These are phyloP conservation scores for Lepus townsendii DNA, from an alignment of 2,797 vertebrate genomes.

Conservation along the genomic window DNA sequence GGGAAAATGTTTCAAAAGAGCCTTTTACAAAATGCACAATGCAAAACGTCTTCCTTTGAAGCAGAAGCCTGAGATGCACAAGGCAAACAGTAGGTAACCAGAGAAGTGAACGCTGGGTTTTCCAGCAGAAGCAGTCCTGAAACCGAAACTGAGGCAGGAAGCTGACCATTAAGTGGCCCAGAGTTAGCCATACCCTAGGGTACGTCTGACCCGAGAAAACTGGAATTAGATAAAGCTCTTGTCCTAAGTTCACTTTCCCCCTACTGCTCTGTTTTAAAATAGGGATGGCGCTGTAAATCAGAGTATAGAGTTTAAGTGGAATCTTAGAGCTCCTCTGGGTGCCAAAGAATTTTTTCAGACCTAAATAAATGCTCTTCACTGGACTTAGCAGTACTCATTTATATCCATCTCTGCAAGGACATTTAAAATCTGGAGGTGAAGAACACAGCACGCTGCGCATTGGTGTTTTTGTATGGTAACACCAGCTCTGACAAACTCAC, in stretches of 20 bases:
- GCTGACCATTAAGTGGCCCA: constrained; percentile 66
- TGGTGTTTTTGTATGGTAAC: not conserved
- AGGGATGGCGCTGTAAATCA: constrained; percentile 57
- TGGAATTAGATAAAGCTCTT: constrained; percentile 66
- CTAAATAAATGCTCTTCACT: constrained; percentile 65
- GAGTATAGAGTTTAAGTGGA: constrained; percentile 55
- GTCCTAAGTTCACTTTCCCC: constrained; percentile 60
- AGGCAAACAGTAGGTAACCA: constrained; percentile 61
- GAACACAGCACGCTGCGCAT: not conserved
- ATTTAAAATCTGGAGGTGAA: constrained; percentile 53
- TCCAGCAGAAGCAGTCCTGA: constrained; percentile 65
- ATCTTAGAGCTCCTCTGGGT: constrained; percentile 59
- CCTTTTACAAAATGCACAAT: constrained; percentile 66
- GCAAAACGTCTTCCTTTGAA: constrained; percentile 68
- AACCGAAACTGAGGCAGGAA: constrained; percentile 83
- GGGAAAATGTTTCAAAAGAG: constrained; percentile 65
- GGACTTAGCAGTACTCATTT: constrained; percentile 8
- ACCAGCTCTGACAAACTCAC: not conserved
- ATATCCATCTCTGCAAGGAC: not conserved
- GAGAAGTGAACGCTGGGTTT: constrained; percentile 74
- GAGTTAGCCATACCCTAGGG: constrained; percentile 16
- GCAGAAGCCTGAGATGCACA: not conserved
- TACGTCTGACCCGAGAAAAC: constrained; percentile 72
- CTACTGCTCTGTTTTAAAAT: constrained; percentile 64
- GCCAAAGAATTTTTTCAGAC: constrained; percentile 55